Percentiles rank a stretch among this genome's conserved stretches.
phyloP scores from a whole-genome alignment of 2,888 invertebrate genomes.

The Drosophila paracracens region DNA sequence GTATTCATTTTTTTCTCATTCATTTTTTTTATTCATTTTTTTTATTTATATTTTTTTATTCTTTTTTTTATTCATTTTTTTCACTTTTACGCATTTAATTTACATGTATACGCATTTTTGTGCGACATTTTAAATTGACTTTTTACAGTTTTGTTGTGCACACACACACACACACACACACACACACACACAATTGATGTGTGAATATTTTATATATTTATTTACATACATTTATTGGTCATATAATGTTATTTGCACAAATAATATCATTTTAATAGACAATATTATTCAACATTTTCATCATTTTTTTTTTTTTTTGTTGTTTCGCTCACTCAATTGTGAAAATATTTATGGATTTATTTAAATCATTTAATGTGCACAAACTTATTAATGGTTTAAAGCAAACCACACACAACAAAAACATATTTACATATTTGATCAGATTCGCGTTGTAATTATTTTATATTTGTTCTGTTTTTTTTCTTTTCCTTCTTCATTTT shows the following conservation, averaged over 20 bases:
- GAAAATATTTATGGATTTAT: conserved; percentile 25
- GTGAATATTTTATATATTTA: conserved; percentile 39
- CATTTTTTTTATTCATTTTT: neutral
- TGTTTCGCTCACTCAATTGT: conserved; percentile 7
- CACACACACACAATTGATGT: conserved; percentile 46
- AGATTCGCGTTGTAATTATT: conserved; percentile 40
- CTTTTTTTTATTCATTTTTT: conserved; percentile 11
- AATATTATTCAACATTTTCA: conserved; percentile 45
- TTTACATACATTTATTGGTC: conserved; percentile 46
- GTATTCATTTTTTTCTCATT: conserved; percentile 7
- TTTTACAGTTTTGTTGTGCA: conserved; percentile 47
- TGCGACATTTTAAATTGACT: conserved; percentile 59
- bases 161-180: conserved; percentile 35
- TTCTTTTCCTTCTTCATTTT: neutral
- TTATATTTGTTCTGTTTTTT: conserved; percentile 46
- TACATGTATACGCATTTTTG: neutral
- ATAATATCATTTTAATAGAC: conserved; percentile 41
- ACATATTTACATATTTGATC: conserved; percentile 31
- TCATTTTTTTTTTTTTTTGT: conserved; percentile 9
- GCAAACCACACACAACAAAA: conserved; percentile 22
- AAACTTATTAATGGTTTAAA: conserved; percentile 30
- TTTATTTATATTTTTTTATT: too few relatives aligned
- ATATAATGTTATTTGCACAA: conserved; percentile 25
- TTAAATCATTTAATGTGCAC: conserved; percentile 16
- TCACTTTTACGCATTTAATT: conserved; percentile 29